A percentile compares a stretch with the other conserved stretches of the same genome.
These are phyloP conservation scores for Cliona cf. orientalis DNA, from an alignment of 37 sponge, comb jelly and placozoan species.

Conservation along the genomic window DNA sequence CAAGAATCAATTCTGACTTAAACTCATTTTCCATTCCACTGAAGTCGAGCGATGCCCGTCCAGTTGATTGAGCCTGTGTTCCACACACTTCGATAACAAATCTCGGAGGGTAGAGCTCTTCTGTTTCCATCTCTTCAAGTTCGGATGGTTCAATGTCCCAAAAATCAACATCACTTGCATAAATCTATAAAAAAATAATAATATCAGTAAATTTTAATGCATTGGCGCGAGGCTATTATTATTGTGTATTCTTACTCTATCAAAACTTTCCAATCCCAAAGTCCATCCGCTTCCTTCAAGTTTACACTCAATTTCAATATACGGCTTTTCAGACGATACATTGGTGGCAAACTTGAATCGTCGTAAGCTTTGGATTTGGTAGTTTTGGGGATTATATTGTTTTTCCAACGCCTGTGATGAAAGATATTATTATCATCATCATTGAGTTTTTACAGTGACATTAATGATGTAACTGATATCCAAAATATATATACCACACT, in stretches of 20 bases:
- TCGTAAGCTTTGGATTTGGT: neutral
- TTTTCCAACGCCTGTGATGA: conserved; percentile 6
- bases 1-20: neutral
- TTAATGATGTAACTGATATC: neutral
- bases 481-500: neutral
- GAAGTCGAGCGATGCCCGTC: neutral
- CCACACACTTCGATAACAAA: conserved; percentile 12
- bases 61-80: neutral
- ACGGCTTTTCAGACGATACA: neutral
- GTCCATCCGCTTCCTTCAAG: neutral
- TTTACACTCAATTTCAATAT: conserved; percentile 12
- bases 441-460: neutral
- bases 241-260: neutral
- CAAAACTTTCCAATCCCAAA: neutral
- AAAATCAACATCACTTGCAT: conserved; percentile 1
- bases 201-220: neutral
- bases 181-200: neutral
- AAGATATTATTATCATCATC: neutral
- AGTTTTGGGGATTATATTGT: neutral
- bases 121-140: conserved; percentile 9
- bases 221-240: neutral
- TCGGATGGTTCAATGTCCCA: neutral
- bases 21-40: neutral
- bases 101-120: conserved; percentile 12
- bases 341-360: conserved; percentile 1